Percentiles rank a stretch among this genome's conserved stretches.
Evolutionary conservation across 2,888 invertebrate genomes (phyloP).

Genomic region (Coenonympha glycerion): DNA sequence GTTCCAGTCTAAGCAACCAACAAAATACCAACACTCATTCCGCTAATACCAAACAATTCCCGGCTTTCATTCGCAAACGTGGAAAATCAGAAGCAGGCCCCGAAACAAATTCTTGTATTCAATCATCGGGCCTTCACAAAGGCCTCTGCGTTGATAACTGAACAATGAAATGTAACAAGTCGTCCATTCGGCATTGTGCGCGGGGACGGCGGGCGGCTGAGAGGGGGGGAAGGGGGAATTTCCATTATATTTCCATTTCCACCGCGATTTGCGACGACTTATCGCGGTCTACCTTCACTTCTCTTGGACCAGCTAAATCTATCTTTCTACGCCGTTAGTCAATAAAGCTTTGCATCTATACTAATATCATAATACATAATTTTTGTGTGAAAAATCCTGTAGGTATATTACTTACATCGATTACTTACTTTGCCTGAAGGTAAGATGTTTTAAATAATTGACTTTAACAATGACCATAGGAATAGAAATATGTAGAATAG

Average conservation of each 20-base stretch:
- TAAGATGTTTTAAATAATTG: too few relatives aligned
- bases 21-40: slow-evolving; percentile 13
- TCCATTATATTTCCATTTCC: slow-evolving; percentile 77
- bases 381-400: background rate
- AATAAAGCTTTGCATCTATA: slow-evolving; percentile 55
- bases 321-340: slow-evolving; percentile 73
- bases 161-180: slow-evolving; percentile 77
- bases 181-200: slow-evolving; percentile 73
- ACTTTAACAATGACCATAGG: too few relatives aligned
- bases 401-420: too few relatives aligned
- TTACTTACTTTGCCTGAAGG: too few relatives aligned
- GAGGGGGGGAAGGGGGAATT: slow-evolving; percentile 43
- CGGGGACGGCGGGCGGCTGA: slow-evolving; percentile 41
- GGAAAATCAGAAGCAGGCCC: slow-evolving; percentile 69
- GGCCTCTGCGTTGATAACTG: slow-evolving; percentile 72
- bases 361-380: slow-evolving; percentile 3
- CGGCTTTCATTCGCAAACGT: slow-evolving; percentile 63
- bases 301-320: slow-evolving; percentile 60
- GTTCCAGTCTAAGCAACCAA: slow-evolving; percentile 3
- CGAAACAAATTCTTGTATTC: slow-evolving; percentile 75
- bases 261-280: slow-evolving; percentile 72
- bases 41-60: slow-evolving; percentile 49
- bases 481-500: too few relatives aligned
- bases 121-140: slow-evolving; percentile 73
- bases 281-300: slow-evolving; percentile 68